Conservation (phyloP, 1,140 invertebrate genomes). For the Eriosoma lanigerum region DNA sequence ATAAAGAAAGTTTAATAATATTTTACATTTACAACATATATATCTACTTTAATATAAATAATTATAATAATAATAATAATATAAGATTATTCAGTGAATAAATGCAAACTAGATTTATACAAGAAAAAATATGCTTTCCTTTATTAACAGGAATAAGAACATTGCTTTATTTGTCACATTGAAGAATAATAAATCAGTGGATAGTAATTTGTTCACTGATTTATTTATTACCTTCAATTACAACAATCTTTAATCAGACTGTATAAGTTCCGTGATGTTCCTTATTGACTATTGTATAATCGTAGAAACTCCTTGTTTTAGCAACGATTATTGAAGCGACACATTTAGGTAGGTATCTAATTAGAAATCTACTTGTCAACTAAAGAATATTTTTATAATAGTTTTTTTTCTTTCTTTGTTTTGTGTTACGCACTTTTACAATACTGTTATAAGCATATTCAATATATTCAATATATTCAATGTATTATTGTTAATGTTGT, state of each 20-base stretch:
- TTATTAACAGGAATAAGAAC: background rate
- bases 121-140: no score
- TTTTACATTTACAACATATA: background rate
- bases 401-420: background rate
- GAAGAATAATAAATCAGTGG: background rate
- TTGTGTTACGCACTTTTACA: background rate
- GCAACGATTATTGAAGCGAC: conserved; percentile 23
- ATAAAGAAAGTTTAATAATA: background rate
- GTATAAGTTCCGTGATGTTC: conserved; percentile 9
- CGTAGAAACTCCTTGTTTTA: conserved; percentile 30
- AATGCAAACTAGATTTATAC: no score
- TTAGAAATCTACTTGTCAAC: conserved; percentile 34
- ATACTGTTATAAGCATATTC: background rate
- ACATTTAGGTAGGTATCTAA: background rate
- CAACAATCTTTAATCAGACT: no score
- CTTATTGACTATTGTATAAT: conserved; percentile 31
- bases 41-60: background rate
- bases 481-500: conserved; percentile 27
- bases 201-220: background rate
- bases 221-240: conserved; percentile 16
- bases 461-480: no score
- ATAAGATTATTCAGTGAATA: background rate
- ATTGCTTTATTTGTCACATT: background rate
- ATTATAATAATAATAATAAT: background rate
- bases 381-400: background rate